Base-by-base conservation (phyloP, 1,140 invertebrate genomes). In the Pemphigus obesinymphae region DNA sequence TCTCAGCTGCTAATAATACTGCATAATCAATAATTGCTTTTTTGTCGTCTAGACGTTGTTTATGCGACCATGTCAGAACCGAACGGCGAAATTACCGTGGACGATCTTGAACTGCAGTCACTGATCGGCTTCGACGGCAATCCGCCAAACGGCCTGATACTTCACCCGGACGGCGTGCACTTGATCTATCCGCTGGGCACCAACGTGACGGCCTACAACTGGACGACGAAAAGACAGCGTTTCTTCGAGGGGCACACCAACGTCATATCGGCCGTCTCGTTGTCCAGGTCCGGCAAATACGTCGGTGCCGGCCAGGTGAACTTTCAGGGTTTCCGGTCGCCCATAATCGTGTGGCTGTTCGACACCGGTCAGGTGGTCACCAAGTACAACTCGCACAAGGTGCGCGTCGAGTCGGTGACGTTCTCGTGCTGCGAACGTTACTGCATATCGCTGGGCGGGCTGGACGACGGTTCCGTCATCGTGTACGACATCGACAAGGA, bases 221-320 rank as follows among this genome's bases (percentile, higher is more conserved):
- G 93, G 84, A 88, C 88, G n/a, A 91, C 90, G 3, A 91, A 92
- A 84, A 89, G 90, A 84, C 94, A 96, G 87, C 86, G 88, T 61
- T 95, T 96, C 86, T 88, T 97, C 40, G 90, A 90, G 55, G 95
- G 95, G 0, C 96, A 97, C 85, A 92, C 92, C 0, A 95, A 96
- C 87, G 90, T 91, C 66, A 92, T 98, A 48, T 93, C 95, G 0
- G 91, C 94, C 45, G 87, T 98, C 15, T 92, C 92, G 81, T 85
- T 97, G 7, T 96, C 95, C 63, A 89, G 89, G 2, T 89, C 90
- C 83, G 96, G 96, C 55, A 91, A 91, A 40, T 95, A 91, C 84
- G 87, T 97, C 45, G 96, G 94, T n/a, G 95, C 95, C 13, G 96
- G 96, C 0, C 95, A 97, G 13, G 91, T 94, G 20, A 97, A 94